Base-by-base conservation (phyloP, 2,113 vertebrate genomes). In the Plectropomus leopardus region DNA sequence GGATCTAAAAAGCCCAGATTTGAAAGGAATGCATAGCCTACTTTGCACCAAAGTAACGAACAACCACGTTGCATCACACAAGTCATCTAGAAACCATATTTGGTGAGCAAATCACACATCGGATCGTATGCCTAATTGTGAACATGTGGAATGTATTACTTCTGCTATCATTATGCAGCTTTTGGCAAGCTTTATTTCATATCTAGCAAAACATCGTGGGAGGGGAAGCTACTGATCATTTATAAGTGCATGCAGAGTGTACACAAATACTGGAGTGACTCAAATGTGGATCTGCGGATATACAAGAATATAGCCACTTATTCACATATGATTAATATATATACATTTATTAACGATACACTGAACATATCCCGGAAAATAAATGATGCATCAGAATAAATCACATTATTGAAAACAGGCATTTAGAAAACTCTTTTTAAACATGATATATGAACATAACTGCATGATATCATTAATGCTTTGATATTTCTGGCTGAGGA, bases 61-160 rank as follows among this genome's bases (percentile, higher is more conserved):
- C 40, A 36, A 57, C 34, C 23, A 17, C 34, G 30, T 32, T 53
- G 47, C 24, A 45, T 78, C 50, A 14, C 21, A 13, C 4, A 42
- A 75, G 28, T 76, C 53, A 80, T 73, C 59, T 34, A n/a, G 34
- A 64, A 72, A 64, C 81, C 89, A 84, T 89, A 90, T 87, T 90
- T 89, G 88, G 81, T 51, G 32, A 80, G 69, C 45, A 76, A 80
- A 79, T 86, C 73, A 72, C 63, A 82, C 82, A 83, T 74, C 63
- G 70, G 71, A 69, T 64, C 71, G 65, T 79, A 50, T n/a, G 59
- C 44, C 61, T 90, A 86, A 91, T 90, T 83, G 80, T 73, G 76
- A 84, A 79, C 85, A 89, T 85, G 81, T 82, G 87, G 86, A 78
- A 78, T 70, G 53, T 44, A 87, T 93, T 90, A 80, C 42, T 69